These are phyloP conservation scores for Mandrillus leucophaeus DNA, from an alignment of 2,113 vertebrate species.

Conservation along the genomic window DNA sequence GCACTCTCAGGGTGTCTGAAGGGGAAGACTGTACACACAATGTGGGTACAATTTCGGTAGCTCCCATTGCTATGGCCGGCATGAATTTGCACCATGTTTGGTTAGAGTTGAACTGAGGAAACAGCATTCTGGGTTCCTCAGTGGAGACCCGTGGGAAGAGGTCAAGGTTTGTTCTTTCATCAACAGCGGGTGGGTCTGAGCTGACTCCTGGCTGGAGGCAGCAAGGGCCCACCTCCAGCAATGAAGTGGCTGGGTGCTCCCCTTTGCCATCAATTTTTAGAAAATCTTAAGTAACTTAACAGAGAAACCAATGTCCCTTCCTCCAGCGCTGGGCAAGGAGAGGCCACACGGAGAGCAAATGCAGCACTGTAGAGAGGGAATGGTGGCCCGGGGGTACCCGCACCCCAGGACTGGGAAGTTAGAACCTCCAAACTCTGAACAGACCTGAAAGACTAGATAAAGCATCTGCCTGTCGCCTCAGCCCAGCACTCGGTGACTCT, in stretches of 20 bases:
- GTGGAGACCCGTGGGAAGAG: neutral
- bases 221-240: fast-evolving
- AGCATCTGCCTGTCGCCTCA: neutral
- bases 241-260: neutral
- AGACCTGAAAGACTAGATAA: neutral
- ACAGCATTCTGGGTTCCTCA: neutral
- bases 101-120: neutral
- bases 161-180: neutral
- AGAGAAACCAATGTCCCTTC: neutral
- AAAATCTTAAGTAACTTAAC: neutral
- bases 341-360: neutral
- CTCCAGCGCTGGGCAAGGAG: neutral
- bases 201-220: neutral
- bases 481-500: neutral
- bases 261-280: neutral
- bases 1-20: fast-evolving
- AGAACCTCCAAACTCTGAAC: neutral
- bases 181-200: neutral
- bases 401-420: neutral
- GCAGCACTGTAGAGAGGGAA: neutral
- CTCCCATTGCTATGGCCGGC: neutral
- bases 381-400: neutral
- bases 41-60: fast-evolving
- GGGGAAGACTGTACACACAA: fast-evolving
- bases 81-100: neutral